Evolutionary conservation across 2,113 vertebrate genomes (phyloP), one percentile per base, ranked within the genome.

Genomic region (Melanocharis versteri): DNA sequence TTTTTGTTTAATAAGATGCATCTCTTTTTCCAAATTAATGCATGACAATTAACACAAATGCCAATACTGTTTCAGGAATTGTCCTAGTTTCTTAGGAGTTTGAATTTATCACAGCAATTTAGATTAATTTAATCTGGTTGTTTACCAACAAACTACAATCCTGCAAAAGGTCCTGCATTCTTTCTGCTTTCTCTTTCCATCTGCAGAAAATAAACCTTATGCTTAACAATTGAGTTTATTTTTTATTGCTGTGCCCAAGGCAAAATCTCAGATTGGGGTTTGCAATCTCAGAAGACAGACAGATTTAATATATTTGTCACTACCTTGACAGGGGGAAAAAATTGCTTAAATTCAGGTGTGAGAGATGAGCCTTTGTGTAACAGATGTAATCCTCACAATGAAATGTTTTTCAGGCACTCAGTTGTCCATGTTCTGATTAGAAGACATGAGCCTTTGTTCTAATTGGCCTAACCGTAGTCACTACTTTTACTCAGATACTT

Each of bases 301-400:
- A 97, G 96, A 96, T 97, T 97, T 97, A 98, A 98, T 98, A 97
- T 97, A 97, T 97, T 97, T 98, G 96, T 98, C 97, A 97, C 84
- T 78, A 94, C 88, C 50, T 95, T 96, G 94, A 97, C 96, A 93
- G 62, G 69, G 65, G 80, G 39, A 73, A 92, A 94, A 94, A 96
- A 97, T 96, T 97, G 82, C 95, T 97, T 88, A 95, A 95, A 94
- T 94, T 96, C 88, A 95, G 65, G 96, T 95, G 62, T 83, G 93
- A 95, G 88, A 93, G 95, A 96, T 61, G 88, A 83, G 33, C 40
- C 60, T 90, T 94, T 96, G 72, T 93, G 95, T 96, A 96, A 77
- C 80, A 95, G 77, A 87, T 88, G 77, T 83, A 97, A 93, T 93
- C 86, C 78, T 76, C 18, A 26, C 51, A 84, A 60, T 45, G 31